A percentile compares a stretch with the other conserved stretches of the same genome.
These are phyloP conservation scores for Pao palembangensis DNA, from an alignment of 2,113 vertebrate species.

Conservation along the genomic window DNA sequence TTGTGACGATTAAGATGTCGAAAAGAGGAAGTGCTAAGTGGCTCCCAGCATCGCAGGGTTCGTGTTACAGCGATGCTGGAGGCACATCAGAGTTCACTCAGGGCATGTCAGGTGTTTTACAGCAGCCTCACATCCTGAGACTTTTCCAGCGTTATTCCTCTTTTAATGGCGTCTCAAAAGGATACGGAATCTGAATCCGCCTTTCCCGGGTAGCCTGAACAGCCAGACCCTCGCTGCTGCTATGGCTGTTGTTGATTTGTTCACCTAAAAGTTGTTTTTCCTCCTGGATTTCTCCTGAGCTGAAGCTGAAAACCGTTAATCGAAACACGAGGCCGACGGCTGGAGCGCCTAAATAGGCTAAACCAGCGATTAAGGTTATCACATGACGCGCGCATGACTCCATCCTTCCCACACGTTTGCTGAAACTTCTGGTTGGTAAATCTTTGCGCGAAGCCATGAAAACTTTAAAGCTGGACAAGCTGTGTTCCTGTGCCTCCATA, in stretches of 20 bases:
- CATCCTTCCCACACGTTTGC: conserved; percentile 26
- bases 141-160: conserved; percentile 1
- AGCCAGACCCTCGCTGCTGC: not conserved
- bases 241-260: too few species aligned
- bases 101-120: conserved; percentile 24
- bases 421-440: conserved; percentile 15
- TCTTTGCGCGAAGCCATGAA: too few species aligned
- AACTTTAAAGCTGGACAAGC: too few species aligned
- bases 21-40: conserved; percentile 10
- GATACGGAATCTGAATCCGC: not conserved
- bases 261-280: too few species aligned
- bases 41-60: conserved; percentile 3
- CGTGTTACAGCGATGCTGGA: conserved; percentile 20
- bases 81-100: conserved; percentile 13
- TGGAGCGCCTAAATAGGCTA: conserved; percentile 19
- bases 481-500: too few species aligned
- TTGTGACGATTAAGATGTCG: not conserved
- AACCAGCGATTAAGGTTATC: conserved; percentile 38
- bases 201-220: not conserved
- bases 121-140: not conserved
- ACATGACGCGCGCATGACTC: conserved; percentile 12
- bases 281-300: too few species aligned
- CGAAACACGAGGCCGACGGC: not conserved
- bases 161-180: not conserved
- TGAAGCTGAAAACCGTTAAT: too few species aligned